Conservation (phyloP, 2,888 invertebrate genomes). For the Miltochrista miniata region DNA sequence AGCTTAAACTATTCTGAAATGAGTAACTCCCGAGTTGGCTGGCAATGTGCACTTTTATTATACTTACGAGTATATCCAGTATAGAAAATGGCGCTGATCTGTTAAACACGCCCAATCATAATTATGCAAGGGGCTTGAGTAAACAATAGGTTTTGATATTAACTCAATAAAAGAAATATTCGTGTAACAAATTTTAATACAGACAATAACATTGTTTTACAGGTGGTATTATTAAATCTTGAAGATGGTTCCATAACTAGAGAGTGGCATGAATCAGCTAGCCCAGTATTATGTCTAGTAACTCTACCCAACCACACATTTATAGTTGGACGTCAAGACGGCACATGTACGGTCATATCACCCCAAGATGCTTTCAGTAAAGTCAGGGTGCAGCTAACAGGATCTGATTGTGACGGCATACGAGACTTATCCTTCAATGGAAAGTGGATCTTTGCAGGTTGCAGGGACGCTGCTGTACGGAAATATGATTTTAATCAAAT, state of each 20-base stretch:
- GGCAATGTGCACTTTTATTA: too few relatives aligned
- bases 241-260: slow-evolving; percentile 55
- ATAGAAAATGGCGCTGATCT: too few relatives aligned
- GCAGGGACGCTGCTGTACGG: slow-evolving; percentile 85
- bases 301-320: slow-evolving; percentile 77
- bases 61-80: too few relatives aligned
- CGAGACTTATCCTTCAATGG: slow-evolving; percentile 85
- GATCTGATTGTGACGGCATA: slow-evolving; percentile 88
- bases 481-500: slow-evolving; percentile 84
- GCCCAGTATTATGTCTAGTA: slow-evolving; percentile 80
- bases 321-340: slow-evolving; percentile 85
- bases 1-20: too few relatives aligned
- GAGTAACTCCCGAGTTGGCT: too few relatives aligned
- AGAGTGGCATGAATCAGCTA: slow-evolving; percentile 82
- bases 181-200: too few relatives aligned
- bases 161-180: too few relatives aligned
- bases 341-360: slow-evolving; percentile 82
- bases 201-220: slow-evolving; percentile 28
- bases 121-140: neutral
- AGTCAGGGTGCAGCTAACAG: slow-evolving; percentile 84
- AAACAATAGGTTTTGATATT: too few relatives aligned
- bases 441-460: slow-evolving; percentile 84
- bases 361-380: slow-evolving; percentile 57
- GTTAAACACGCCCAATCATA: too few relatives aligned
- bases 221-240: slow-evolving; percentile 62